phyloP scores from a whole-genome alignment of 2,113 vertebrate species.

The Dromiciops gliroides region DNA sequence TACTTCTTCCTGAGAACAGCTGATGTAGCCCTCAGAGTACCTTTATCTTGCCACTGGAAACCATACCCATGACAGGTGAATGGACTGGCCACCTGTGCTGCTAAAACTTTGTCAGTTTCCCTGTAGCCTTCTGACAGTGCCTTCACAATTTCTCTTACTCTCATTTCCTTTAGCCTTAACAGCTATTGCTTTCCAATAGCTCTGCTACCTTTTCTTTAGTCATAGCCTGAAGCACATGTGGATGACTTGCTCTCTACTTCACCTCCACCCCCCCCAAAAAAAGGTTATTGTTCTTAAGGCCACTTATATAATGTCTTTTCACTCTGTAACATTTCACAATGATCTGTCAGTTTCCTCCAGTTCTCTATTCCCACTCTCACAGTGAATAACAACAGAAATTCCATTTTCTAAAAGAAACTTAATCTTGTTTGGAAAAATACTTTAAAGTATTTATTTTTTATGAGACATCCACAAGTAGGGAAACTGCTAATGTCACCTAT shows the following conservation, averaged over 20 bases:
- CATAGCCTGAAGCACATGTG: not conserved
- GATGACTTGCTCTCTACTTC: not conserved
- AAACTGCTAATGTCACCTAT: constrained; percentile 6
- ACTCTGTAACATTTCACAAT: not conserved
- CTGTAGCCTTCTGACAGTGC: not conserved
- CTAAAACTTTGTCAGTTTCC: not conserved
- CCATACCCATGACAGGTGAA: not conserved
- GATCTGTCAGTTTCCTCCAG: not conserved
- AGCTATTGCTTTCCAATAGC: not conserved
- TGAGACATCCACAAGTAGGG: constrained; percentile 18
- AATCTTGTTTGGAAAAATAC: not conserved
- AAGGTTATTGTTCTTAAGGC: not conserved
- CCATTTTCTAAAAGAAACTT: constrained; percentile 1
- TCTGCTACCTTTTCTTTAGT: not conserved
- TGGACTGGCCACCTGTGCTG: not conserved
- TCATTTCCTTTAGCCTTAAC: not conserved
- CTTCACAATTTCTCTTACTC: constrained; percentile 9
- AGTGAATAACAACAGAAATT: constrained; percentile 10
- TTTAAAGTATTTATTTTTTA: constrained; percentile 27
- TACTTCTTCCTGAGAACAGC: constrained; percentile 30
- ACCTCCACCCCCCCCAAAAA: not conserved
- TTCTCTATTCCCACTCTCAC: not conserved
- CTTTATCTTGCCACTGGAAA: constrained; percentile 11
- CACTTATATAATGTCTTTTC: not conserved
- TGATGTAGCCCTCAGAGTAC: not conserved